A percentile compares a stretch with the other conserved stretches of the same genome.
Conservation (phyloP, 2,888 invertebrate genomes). For the Sussaba pulchella region DNA sequence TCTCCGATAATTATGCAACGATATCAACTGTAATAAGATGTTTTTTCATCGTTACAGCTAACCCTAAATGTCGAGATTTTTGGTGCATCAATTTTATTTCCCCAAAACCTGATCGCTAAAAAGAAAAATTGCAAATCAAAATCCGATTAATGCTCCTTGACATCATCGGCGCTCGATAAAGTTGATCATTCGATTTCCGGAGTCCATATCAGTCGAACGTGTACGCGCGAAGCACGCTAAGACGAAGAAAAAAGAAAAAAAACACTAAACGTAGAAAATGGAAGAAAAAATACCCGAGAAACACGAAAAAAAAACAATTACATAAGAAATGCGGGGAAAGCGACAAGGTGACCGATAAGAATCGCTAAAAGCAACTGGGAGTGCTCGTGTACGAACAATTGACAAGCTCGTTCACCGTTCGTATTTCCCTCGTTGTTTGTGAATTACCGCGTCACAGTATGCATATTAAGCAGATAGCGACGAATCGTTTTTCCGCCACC, state of each 20-base stretch:
- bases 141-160: neutral
- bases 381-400: conserved; percentile 45
- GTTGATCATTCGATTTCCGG: neutral
- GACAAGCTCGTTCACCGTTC: conserved; percentile 50
- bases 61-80: too few species aligned
- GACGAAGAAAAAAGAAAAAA: neutral
- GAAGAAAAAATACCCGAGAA: neutral
- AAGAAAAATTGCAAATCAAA: neutral
- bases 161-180: neutral
- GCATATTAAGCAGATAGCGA: conserved; percentile 50
- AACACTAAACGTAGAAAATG: neutral
- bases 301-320: conserved; percentile 23
- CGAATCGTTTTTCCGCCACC: conserved; percentile 23
- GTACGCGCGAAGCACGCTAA: neutral
- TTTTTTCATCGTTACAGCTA: too few species aligned
- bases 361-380: conserved; percentile 37
- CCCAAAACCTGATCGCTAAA: neutral
- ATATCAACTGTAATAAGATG: too few species aligned
- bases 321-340: conserved; percentile 31
- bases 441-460: conserved; percentile 26
- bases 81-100: neutral
- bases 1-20: too few species aligned
- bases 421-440: neutral
- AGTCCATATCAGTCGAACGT: neutral
- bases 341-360: conserved; percentile 65